Evolutionary conservation across 2,113 vertebrate genomes (phyloP).

Genomic region (Girardinichthys multiradiatus): DNA sequence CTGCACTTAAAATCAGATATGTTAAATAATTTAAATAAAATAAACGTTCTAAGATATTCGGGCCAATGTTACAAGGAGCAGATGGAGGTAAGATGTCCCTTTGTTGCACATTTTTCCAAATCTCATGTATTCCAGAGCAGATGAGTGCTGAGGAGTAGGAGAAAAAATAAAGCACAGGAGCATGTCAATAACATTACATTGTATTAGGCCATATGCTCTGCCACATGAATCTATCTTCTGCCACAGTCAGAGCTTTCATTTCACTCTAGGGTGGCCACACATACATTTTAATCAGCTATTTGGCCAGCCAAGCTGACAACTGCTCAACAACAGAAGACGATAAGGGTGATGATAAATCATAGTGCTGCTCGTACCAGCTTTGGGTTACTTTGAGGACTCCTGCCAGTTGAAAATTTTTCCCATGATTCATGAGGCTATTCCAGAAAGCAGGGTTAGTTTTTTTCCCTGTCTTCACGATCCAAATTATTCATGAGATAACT

Average conservation of each 20-base stretch:
- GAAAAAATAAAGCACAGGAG: conserved; percentile 65
- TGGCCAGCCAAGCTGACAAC: conserved; percentile 72
- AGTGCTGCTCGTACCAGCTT: conserved; percentile 41
- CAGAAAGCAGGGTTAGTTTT: conserved; percentile 53
- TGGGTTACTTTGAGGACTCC: conserved; percentile 51
- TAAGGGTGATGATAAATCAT: conserved; percentile 75
- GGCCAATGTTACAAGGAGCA: background rate
- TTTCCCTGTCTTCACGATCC: conserved; percentile 44
- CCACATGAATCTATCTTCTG: conserved; percentile 72
- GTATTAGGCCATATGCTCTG: conserved; percentile 65
- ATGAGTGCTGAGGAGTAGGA: conserved; percentile 44
- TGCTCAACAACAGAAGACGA: conserved; percentile 70
- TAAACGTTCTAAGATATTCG: background rate
- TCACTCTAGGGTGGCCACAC: conserved; percentile 74
- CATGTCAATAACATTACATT: conserved; percentile 76
- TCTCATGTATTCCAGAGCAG: conserved; percentile 30
- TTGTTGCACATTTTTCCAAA: conserved; percentile 62
- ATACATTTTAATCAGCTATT: conserved; percentile 80
- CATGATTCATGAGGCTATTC: conserved; percentile 38
- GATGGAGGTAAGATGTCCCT: conserved; percentile 10
- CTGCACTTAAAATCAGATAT: background rate
- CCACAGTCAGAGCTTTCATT: conserved; percentile 66
- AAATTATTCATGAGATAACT: conserved; percentile 25
- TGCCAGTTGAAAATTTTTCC: conserved; percentile 53
- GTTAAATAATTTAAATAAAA: background rate